These are phyloP conservation scores for Brenthis ino DNA, from an alignment of 2,888 invertebrate species.

Conservation along the genomic window DNA sequence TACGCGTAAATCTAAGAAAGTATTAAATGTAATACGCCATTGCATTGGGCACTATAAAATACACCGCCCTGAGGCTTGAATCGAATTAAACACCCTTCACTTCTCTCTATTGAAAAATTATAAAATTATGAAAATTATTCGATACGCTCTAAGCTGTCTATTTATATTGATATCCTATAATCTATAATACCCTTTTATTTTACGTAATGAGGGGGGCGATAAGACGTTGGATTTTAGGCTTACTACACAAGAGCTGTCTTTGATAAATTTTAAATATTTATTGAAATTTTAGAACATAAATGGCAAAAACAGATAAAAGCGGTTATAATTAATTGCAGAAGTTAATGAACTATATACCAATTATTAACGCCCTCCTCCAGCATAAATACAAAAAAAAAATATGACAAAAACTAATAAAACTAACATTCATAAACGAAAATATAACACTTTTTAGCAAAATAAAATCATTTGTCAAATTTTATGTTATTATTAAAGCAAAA, in stretches of 20 bases:
- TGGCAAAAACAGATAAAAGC: too few relatives aligned
- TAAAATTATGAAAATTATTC: constrained; percentile 14
- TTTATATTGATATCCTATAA: constrained; percentile 20
- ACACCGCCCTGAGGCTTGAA: not conserved
- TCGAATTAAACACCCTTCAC: constrained; percentile 7
- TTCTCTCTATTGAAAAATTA: constrained; percentile 15
- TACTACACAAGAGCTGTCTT: not conserved
- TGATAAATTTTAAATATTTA: not conserved
- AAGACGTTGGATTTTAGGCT: constrained; percentile 15
- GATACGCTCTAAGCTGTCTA: constrained; percentile 3
- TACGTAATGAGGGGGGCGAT: constrained; percentile 19
- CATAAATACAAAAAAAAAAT: too few relatives aligned
- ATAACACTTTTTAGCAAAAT: too few relatives aligned
- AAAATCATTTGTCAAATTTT: too few relatives aligned
- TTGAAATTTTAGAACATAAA: not conserved
- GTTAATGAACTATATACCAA: too few relatives aligned
- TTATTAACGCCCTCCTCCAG: too few relatives aligned
- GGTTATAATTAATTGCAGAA: too few relatives aligned
- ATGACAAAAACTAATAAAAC: too few relatives aligned
- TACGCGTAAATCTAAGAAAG: too few relatives aligned
- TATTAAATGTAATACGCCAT: too few relatives aligned
- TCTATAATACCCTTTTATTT: constrained; percentile 20
- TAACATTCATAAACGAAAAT: too few relatives aligned
- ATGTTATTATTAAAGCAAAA: too few relatives aligned
- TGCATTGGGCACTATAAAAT: not conserved